Percentiles rank a stretch among this genome's conserved stretches.
These are phyloP conservation scores for Conus betulinus DNA, from an alignment of 1,140 invertebrate genomes.

Conservation along the genomic window DNA sequence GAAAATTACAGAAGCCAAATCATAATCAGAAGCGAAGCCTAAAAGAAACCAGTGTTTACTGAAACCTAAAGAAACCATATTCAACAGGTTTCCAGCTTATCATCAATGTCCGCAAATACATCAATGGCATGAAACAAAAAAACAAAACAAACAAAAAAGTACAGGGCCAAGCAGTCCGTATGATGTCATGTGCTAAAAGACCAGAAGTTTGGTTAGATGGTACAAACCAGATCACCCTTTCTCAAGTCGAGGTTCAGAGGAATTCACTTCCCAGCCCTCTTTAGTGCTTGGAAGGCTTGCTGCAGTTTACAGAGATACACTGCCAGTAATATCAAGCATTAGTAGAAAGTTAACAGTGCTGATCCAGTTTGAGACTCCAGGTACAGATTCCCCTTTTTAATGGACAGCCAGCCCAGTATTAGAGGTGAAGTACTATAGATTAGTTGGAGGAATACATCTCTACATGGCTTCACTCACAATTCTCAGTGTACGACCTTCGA, in stretches of 20 bases:
- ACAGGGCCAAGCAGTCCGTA: too few relatives aligned
- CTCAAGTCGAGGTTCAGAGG: background rate
- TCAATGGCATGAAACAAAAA: too few relatives aligned
- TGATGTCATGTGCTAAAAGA: too few relatives aligned
- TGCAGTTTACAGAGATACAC: background rate
- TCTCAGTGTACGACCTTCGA: constrained; percentile 8
- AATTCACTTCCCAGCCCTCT: background rate
- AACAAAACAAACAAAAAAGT: too few relatives aligned
- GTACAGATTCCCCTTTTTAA: background rate
- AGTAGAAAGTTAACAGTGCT: background rate
- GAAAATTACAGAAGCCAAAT: too few relatives aligned
- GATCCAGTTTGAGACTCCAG: background rate
- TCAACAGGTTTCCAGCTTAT: too few relatives aligned
- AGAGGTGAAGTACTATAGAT: background rate
- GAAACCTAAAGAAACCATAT: too few relatives aligned
- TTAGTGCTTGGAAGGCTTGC: background rate
- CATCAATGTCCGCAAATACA: too few relatives aligned
- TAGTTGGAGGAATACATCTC: background rate
- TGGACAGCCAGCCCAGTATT: background rate
- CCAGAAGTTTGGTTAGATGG: background rate
- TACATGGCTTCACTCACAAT: background rate
- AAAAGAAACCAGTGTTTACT: too few relatives aligned
- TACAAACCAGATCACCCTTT: background rate
- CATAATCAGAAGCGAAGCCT: too few relatives aligned
- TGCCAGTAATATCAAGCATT: background rate